Evolutionary conservation across 2,888 invertebrate genomes (phyloP).

Genomic region (Cotesia congregata): DNA sequence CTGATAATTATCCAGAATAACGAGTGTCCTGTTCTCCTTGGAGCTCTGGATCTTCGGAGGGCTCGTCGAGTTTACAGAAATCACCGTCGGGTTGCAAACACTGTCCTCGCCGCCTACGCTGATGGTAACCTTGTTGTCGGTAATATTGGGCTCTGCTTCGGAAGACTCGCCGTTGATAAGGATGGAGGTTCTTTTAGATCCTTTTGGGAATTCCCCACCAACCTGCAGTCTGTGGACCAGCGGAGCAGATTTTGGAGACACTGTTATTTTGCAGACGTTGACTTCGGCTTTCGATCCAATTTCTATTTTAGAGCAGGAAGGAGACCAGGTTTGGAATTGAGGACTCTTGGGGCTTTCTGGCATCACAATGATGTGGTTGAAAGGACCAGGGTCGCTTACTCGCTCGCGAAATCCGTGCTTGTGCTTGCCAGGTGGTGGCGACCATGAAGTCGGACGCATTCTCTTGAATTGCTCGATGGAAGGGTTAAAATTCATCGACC

Average conservation of each 20-base stretch:
- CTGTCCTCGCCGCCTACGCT: constrained; percentile 70
- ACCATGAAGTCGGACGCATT: constrained; percentile 67
- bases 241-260: constrained; percentile 61
- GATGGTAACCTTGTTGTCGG: constrained; percentile 70
- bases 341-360: neutral
- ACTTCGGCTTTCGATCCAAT: constrained; percentile 45
- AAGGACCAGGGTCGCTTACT: constrained; percentile 48
- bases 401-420: constrained; percentile 52
- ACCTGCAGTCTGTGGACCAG: constrained; percentile 67
- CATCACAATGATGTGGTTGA: constrained; percentile 31
- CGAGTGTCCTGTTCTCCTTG: constrained; percentile 64
- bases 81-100: constrained; percentile 67
- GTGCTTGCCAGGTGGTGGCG: constrained; percentile 63
- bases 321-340: neutral
- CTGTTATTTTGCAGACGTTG: constrained; percentile 66
- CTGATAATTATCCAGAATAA: constrained; percentile 66
- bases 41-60: constrained; percentile 58
- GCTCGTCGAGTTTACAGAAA: constrained; percentile 60
- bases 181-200: constrained; percentile 79
- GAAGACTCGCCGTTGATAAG: constrained; percentile 59
- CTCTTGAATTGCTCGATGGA: constrained; percentile 58
- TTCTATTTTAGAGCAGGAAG: neutral
- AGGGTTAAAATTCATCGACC: neutral
- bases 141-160: constrained; percentile 57
- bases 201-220: constrained; percentile 64